Evolutionary conservation across 2,113 vertebrate species (phyloP).

Genomic region (Nycticryphes semicollaris): DNA sequence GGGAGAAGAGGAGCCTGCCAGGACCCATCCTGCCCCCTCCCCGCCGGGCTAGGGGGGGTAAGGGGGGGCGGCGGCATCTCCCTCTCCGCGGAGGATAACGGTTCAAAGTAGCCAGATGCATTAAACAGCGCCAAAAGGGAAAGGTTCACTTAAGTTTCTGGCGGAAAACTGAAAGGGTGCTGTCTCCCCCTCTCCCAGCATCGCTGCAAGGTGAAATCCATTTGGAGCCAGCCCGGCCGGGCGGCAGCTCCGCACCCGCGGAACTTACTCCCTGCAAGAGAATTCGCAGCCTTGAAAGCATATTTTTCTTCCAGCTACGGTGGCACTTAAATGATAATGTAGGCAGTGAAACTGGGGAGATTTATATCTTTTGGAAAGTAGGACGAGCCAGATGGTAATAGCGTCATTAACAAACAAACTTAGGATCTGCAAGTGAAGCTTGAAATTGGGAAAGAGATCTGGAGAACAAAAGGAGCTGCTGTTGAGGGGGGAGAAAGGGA

Average conservation of each 20-base stretch:
- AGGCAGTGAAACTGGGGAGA: conserved; percentile 75
- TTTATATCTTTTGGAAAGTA: conserved; percentile 90
- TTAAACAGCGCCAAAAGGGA: background rate
- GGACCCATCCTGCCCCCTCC: background rate
- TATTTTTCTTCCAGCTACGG: conserved; percentile 78
- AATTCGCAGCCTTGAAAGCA: conserved; percentile 74
- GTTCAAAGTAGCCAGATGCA: conserved; percentile 24
- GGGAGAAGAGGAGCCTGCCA: background rate
- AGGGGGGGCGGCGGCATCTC: background rate
- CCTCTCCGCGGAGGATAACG: background rate
- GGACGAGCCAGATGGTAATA: conserved; percentile 88
- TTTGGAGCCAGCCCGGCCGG: conserved; percentile 14
- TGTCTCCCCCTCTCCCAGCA: background rate
- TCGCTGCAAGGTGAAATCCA: conserved; percentile 49
- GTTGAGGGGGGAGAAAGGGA: conserved; percentile 61
- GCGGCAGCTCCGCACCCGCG: conserved; percentile 42
- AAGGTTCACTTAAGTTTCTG: background rate
- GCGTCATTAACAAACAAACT: conserved; percentile 88
- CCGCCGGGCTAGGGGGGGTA: too few species aligned
- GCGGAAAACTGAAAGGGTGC: background rate
- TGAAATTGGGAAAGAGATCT: conserved; percentile 83
- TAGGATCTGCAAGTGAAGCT: conserved; percentile 82
- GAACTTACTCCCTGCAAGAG: conserved; percentile 54
- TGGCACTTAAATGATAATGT: conserved; percentile 75
- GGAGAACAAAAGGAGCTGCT: conserved; percentile 91